phyloP scores from a whole-genome alignment of 2,113 vertebrate genomes.

The Odocoileus hemionus region DNA sequence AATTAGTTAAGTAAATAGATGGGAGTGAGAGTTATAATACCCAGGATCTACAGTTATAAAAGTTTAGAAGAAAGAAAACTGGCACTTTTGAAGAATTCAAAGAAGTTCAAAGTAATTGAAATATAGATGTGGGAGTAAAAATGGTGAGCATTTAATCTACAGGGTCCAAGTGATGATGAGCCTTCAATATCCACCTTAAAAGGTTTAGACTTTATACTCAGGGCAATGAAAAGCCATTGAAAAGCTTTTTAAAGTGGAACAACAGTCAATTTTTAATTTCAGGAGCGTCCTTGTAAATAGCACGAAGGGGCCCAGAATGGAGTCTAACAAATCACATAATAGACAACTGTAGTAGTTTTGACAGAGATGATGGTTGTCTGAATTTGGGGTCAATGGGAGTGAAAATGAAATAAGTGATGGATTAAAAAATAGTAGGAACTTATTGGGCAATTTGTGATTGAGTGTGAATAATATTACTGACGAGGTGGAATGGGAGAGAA shows the following conservation, averaged over 20 bases:
- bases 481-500: not conserved
- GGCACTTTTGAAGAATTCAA: not conserved
- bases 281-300: not conserved
- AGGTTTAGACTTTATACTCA: not conserved
- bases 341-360: not conserved
- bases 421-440: not conserved
- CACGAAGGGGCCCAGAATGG: not conserved
- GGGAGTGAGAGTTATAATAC: not conserved
- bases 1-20: not conserved
- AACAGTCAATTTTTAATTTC: not conserved
- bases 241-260: not conserved
- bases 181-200: not conserved
- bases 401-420: not conserved
- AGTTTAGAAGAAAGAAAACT: not conserved
- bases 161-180: not conserved
- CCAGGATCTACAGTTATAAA: not conserved
- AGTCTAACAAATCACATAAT: not conserved
- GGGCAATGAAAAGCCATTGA: not conserved
- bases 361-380: not conserved
- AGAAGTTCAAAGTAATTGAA: not conserved
- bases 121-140: not conserved
- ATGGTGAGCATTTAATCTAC: not conserved
- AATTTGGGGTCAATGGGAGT: not conserved
- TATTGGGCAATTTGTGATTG: not conserved
- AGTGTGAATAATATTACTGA: not conserved